These are phyloP conservation scores for Spilarctia lutea DNA, from an alignment of 2,888 invertebrate species.

Conservation along the genomic window DNA sequence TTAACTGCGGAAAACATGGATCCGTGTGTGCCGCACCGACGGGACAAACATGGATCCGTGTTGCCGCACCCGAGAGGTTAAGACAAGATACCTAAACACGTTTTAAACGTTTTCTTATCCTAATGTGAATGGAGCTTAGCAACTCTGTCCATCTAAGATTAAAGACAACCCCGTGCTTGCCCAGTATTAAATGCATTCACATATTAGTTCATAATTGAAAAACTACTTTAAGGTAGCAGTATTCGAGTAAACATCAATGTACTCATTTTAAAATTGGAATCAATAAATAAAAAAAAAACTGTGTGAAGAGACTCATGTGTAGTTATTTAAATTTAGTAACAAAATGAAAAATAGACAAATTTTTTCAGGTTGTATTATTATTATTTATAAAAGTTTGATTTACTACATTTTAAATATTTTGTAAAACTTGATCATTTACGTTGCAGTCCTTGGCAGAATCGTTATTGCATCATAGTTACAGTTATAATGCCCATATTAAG, in stretches of 20 bases:
- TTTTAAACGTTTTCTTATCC: background rate
- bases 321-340: background rate
- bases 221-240: background rate
- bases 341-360: background rate
- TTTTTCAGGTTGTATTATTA: background rate
- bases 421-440: background rate
- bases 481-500: background rate
- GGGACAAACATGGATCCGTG: too few species aligned
- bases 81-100: background rate
- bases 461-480: background rate
- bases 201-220: background rate
- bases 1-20: too few species aligned
- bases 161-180: background rate
- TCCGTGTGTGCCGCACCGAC: too few species aligned
- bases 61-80: too few species aligned
- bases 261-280: background rate
- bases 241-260: background rate
- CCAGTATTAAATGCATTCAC: background rate
- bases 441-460: background rate
- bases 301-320: background rate
- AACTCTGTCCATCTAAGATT: background rate
- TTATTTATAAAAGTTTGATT: background rate
- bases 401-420: background rate
- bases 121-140: background rate
- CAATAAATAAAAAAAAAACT: background rate